These are phyloP conservation scores for Aphidoletes aphidimyza DNA, from an alignment of 2,888 invertebrate genomes.

Conservation along the genomic window DNA sequence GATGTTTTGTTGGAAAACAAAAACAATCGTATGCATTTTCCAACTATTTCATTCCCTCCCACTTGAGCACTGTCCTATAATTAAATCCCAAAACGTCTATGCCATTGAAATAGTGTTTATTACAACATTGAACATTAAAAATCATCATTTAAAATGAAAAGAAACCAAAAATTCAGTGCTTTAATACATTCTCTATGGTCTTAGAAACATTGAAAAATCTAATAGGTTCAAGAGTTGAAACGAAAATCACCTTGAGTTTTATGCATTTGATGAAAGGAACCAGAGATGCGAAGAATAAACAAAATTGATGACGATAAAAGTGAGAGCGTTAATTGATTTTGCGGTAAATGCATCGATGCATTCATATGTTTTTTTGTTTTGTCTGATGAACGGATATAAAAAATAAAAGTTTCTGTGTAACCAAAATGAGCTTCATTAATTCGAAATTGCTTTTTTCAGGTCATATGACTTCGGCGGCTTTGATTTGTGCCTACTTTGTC, in stretches of 20 bases:
- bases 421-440: neutral
- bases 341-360: neutral
- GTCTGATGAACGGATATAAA: neutral
- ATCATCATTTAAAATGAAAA: too few relatives aligned
- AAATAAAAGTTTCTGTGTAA: neutral
- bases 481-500: neutral
- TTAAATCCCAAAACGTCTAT: too few relatives aligned
- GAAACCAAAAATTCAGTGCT: neutral
- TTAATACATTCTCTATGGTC: neutral
- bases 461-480: neutral
- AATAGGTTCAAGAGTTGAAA: slow-evolving; percentile 7
- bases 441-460: slow-evolving; percentile 22
- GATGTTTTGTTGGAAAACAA: neutral
- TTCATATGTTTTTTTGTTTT: neutral
- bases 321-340: slow-evolving; percentile 45
- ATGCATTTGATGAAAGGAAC: neutral
- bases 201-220: too few relatives aligned
- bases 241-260: neutral
- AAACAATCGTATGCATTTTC: too few relatives aligned
- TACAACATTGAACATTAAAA: too few relatives aligned
- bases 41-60: too few relatives aligned
- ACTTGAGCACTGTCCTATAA: too few relatives aligned
- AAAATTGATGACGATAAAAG: slow-evolving; percentile 12
- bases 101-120: too few relatives aligned
- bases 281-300: neutral